Evolutionary conservation across 2,113 vertebrate genomes (phyloP), one percentile per base, ranked within the genome.

Genomic region (Columbina picui): DNA sequence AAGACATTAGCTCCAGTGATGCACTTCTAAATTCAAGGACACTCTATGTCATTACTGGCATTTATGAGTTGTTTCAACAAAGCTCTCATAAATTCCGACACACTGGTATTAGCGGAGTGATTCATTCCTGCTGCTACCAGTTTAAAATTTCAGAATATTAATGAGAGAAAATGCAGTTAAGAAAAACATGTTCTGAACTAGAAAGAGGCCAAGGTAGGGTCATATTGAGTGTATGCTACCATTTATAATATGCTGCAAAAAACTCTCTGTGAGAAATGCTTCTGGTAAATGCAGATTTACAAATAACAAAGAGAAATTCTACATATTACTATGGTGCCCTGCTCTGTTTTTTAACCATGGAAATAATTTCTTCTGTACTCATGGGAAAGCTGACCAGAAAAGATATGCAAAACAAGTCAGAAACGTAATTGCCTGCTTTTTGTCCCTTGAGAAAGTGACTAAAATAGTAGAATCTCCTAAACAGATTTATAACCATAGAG

Each of bases 21-120:
- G 60, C 87, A 67, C 12, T 59, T 82, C 19, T n/a, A 25, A 16
- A 27, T 79, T 91, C 65, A 88, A 85, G 67, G 67, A 87, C 49
- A 75, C 4, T 79, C 22, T 90, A 34, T 60, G 79, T 61, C 53
- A 79, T 79, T 94, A 68, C n/a, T 82, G 78, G 27, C 78, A 83
- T 94, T 91, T 94, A 75, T 68, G 26, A 89, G 69, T 18, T 75
- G 10, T 47, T 95, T 64, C 60, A 78, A 76, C 39, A 82, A 90
- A 87, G 21, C 12, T 68, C 60, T 89, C 71, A 68, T 10, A 85
- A 76, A 87, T 87, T 94, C 53, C 21, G 7, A 76, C 53, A 60
- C 36, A 63, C 26, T 64, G 16, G 32, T 69, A 76, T 76, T 84
- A 85, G 39, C n/a, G 34, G 49, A 79, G 49, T 87, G 78, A 85